Conservation (phyloP, 2,113 vertebrate genomes). For the Pagrus major region DNA sequence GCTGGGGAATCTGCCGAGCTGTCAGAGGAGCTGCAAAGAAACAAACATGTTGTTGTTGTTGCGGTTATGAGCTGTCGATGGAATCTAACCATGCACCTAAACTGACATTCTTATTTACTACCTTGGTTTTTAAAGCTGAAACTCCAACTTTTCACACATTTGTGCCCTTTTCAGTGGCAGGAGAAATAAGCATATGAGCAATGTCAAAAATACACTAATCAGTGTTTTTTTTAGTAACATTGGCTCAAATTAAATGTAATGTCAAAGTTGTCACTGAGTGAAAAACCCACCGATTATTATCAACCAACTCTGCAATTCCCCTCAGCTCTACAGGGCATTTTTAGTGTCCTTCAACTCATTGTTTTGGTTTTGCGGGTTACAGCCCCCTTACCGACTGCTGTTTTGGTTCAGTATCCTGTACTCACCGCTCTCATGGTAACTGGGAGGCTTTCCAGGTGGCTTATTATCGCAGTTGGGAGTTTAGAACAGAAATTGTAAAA, state of each 20-base stretch:
- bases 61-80: conserved; percentile 29
- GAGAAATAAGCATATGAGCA: neutral
- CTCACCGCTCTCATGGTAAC: neutral
- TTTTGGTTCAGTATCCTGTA: neutral
- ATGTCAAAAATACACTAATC: neutral
- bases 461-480: too few relatives aligned
- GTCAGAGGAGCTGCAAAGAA: conserved; percentile 49
- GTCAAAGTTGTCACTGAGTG: neutral
- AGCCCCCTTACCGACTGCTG: neutral
- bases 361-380: neutral
- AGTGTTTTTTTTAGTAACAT: neutral
- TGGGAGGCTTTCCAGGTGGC: too few relatives aligned
- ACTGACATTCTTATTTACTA: conserved; percentile 35
- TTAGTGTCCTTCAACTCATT: too few relatives aligned
- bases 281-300: too few relatives aligned
- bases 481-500: neutral
- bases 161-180: neutral
- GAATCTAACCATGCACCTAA: conserved; percentile 27
- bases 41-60: conserved; percentile 57
- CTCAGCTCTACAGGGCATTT: neutral
- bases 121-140: conserved; percentile 16
- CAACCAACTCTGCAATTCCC: too few relatives aligned
- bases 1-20: conserved; percentile 37
- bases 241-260: neutral
- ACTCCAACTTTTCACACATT: neutral